Evolutionary conservation across 2,797 vertebrate species (phyloP).

Genomic region (Pantherophis alleghaniensis): DNA sequence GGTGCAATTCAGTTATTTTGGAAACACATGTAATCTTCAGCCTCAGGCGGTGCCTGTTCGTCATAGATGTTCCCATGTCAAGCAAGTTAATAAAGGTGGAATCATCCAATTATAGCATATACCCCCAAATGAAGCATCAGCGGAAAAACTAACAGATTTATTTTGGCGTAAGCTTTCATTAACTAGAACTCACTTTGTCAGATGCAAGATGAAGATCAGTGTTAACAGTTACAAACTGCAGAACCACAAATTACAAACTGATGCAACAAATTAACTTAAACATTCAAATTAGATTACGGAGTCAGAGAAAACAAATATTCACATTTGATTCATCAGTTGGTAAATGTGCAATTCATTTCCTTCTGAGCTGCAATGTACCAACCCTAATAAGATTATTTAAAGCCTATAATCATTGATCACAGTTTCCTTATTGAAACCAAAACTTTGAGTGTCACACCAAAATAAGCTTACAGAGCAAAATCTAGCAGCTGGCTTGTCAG

Average conservation of each 20-base stretch:
- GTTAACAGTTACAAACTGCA: conserved; percentile 3
- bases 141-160: background rate
- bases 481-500: conserved; percentile 18
- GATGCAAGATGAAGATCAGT: background rate
- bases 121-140: background rate
- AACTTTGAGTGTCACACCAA: background rate
- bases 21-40: background rate
- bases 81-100: background rate
- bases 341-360: conserved; percentile 17
- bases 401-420: conserved; percentile 23
- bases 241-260: conserved; percentile 13
- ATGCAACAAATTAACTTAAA: conserved; percentile 19
- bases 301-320: conserved; percentile 19
- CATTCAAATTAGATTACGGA: conserved; percentile 18
- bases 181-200: background rate
- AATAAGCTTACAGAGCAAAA: conserved; percentile 15
- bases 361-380: background rate
- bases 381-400: background rate
- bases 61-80: background rate
- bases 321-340: conserved; percentile 18
- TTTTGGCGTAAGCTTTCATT: background rate
- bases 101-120: background rate
- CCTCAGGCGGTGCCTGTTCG: background rate
- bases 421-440: conserved; percentile 5
- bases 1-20: background rate